A percentile compares a stretch with the other conserved stretches of the same genome.
These are phyloP conservation scores for Drosophila cardini DNA, from an alignment of 1,140 invertebrate species.

Conservation along the genomic window DNA sequence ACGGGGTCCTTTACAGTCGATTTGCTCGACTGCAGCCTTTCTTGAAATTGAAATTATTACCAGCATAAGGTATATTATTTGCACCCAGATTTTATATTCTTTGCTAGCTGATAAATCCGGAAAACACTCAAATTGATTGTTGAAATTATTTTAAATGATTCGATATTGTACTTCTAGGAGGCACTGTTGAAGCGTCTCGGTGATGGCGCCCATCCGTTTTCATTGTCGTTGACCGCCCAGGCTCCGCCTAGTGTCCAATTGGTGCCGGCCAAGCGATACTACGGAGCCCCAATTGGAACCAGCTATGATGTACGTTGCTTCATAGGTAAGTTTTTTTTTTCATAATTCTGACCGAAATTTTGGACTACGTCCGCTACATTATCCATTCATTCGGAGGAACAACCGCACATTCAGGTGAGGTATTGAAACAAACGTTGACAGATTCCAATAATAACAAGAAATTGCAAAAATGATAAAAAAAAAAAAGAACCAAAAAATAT, in stretches of 20 bases:
- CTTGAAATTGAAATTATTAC: no score
- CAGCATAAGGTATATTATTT: no score
- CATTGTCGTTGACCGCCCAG: constrained; percentile 90
- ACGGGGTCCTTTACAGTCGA: no score
- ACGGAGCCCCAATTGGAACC: constrained; percentile 94
- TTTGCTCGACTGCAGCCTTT: no score
- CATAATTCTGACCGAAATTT: constrained; percentile 3
- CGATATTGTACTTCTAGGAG: constrained; percentile 86
- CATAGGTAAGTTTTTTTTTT: constrained; percentile 72
- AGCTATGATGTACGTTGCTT: constrained; percentile 90
- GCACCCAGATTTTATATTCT: no score
- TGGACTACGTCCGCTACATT: constrained; percentile 3
- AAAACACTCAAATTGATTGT: no score
- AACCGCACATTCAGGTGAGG: constrained; percentile 17
- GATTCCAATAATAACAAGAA: not conserved
- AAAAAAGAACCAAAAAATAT: no score
- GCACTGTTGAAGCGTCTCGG: constrained; percentile 92
- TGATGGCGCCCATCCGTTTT: constrained; percentile 91
- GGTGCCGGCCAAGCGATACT: constrained; percentile 95
- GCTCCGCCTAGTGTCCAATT: constrained; percentile 95
- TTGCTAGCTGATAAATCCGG: no score
- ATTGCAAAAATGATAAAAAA: no score
- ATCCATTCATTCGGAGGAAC: constrained; percentile 10
- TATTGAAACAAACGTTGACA: not conserved
- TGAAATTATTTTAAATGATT: not conserved